Evolutionary conservation across 2,888 invertebrate genomes (phyloP).

Genomic region (Chloroclysta siterata): DNA sequence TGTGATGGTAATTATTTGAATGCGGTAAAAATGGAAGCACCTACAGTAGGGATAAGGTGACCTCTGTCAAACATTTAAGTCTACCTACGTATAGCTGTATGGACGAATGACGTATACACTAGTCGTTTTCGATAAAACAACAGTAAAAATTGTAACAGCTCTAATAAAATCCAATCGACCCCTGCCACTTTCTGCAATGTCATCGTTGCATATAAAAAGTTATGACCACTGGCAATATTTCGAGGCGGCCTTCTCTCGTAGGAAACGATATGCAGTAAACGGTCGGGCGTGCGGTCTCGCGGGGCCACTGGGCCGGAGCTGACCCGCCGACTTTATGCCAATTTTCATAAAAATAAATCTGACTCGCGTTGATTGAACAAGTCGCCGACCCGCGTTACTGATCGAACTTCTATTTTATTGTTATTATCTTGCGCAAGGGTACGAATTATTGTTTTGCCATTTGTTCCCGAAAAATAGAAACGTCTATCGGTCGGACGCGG

Average conservation of each 20-base stretch:
- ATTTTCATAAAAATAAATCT: slow-evolving; percentile 86
- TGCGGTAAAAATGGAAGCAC: too few relatives aligned
- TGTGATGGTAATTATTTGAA: too few relatives aligned
- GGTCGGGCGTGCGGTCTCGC: slow-evolving; percentile 82
- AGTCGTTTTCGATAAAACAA: slow-evolving; percentile 2
- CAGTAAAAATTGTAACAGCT: slow-evolving; percentile 48
- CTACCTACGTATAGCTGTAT: background rate
- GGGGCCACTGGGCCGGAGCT: slow-evolving; percentile 71
- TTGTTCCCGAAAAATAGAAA: slow-evolving; percentile 74
- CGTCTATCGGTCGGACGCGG: slow-evolving; percentile 50
- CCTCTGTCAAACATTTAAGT: background rate
- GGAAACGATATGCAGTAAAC: slow-evolving; percentile 85
- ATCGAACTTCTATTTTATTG: slow-evolving; percentile 84
- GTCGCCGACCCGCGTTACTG: slow-evolving; percentile 75
- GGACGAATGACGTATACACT: background rate
- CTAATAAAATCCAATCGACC: slow-evolving; percentile 51
- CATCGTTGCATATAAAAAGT: slow-evolving; percentile 85
- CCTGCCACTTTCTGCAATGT: slow-evolving; percentile 81
- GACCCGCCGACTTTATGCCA: slow-evolving; percentile 84
- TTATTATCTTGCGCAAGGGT: slow-evolving; percentile 82
- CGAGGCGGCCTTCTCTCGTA: slow-evolving; percentile 66
- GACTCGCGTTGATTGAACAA: slow-evolving; percentile 84
- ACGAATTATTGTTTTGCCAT: slow-evolving; percentile 83
- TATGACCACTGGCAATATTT: slow-evolving; percentile 83
- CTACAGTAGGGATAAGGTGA: background rate